A percentile compares a stretch with the other conserved stretches of the same genome.
These are phyloP conservation scores for Pimpla rufipes DNA, from an alignment of 2,888 invertebrate genomes.

Conservation along the genomic window DNA sequence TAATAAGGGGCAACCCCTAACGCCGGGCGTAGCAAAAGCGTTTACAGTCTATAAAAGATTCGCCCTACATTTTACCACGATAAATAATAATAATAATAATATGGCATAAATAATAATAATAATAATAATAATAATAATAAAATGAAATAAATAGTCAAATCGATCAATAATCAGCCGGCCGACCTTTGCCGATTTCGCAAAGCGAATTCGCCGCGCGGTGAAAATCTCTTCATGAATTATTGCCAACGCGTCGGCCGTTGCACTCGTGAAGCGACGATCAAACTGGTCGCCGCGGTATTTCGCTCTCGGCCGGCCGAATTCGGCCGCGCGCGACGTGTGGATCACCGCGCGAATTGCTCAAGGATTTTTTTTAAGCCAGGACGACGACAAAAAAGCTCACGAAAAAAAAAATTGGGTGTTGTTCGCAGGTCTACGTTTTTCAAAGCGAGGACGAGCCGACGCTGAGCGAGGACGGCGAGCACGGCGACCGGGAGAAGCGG, in stretches of 20 bases:
- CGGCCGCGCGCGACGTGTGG: not conserved
- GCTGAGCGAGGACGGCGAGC: slow-evolving; percentile 87
- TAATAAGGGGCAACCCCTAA: too few species aligned
- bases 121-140: not conserved
- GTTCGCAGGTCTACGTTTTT: slow-evolving; percentile 80
- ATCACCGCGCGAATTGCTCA: slow-evolving; percentile 22
- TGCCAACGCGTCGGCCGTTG: slow-evolving; percentile 62
- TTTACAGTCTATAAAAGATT: too few species aligned
- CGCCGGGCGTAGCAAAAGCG: too few species aligned
- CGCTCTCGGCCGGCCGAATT: slow-evolving; percentile 42
- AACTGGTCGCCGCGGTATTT: slow-evolving; percentile 26
- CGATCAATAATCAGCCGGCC: slow-evolving; percentile 3
- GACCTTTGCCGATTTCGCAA: slow-evolving; percentile 7
- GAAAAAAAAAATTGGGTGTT: not conserved
- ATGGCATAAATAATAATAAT: too few species aligned
- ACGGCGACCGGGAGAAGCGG: slow-evolving; percentile 89
- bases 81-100: too few species aligned
- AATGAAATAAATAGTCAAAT: not conserved
- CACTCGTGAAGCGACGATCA: slow-evolving; percentile 54
- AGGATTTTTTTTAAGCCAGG: not conserved
- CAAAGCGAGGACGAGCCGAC: slow-evolving; percentile 85
- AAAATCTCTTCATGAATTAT: slow-evolving; percentile 62
- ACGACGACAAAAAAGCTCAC: not conserved
- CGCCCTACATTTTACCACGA: too few species aligned
- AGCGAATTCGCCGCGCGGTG: not conserved